Conservation (phyloP, 2,888 invertebrate genomes). For the Lepidocyrtoides sp. region DNA sequence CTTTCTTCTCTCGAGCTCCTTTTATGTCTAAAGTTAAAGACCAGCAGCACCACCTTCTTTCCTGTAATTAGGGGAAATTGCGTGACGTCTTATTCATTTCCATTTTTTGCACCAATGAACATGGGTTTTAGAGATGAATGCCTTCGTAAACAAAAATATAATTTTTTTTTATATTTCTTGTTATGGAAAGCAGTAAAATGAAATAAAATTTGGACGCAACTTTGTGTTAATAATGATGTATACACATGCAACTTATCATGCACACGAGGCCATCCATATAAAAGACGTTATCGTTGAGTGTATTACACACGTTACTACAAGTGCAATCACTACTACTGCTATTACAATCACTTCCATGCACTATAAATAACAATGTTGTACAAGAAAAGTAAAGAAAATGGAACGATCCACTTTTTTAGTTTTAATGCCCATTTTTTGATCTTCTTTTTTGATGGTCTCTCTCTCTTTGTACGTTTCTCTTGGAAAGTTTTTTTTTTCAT, state of each 20-base stretch:
- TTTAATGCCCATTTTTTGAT: conserved; percentile 22
- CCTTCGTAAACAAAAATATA: too few species aligned
- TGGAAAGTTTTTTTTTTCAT: neutral
- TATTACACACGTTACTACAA: neutral
- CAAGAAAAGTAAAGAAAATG: neutral
- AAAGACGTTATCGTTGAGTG: neutral
- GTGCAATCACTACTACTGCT: neutral
- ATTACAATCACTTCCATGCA: neutral
- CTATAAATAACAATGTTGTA: neutral
- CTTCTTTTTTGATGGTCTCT: neutral
- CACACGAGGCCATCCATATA: neutral
- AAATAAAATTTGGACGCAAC: too few species aligned
- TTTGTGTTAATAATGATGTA: neutral
- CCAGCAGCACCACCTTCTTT: conserved; percentile 1
- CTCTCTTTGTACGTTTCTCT: neutral
- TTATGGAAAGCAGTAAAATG: conserved; percentile 1
- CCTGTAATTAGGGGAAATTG: neutral
- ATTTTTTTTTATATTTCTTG: too few species aligned
- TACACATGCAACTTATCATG: neutral
- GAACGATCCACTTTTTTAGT: conserved; percentile 14
- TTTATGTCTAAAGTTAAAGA: conserved; percentile 37
- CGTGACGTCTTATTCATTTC: neutral
- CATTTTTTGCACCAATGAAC: too few species aligned
- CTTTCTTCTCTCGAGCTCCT: neutral
- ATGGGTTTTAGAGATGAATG: too few species aligned